These are phyloP conservation scores for Disparrhopalites patrizii DNA, from an alignment of 2,888 invertebrate genomes.

Conservation along the genomic window DNA sequence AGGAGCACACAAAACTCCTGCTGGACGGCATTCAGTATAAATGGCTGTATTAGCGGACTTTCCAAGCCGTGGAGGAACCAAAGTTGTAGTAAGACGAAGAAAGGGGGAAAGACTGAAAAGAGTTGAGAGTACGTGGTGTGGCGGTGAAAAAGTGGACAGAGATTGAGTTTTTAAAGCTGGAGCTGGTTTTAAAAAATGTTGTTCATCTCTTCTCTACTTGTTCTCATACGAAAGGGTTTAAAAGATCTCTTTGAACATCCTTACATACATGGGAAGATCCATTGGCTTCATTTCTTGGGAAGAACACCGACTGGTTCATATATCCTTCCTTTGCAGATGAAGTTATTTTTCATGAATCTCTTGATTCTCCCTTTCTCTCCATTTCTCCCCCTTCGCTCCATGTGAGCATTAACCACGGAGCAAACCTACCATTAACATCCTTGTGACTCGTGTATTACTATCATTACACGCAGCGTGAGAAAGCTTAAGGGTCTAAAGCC, in stretches of 20 bases:
- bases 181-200: constrained; percentile 27
- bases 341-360: constrained; percentile 36
- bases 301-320: constrained; percentile 19
- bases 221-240: too few species aligned
- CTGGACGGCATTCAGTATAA: background rate
- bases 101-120: background rate
- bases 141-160: background rate
- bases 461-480: constrained; percentile 45
- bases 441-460: constrained; percentile 35
- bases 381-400: constrained; percentile 17
- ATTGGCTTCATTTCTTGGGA: constrained; percentile 13
- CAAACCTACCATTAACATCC: constrained; percentile 39
- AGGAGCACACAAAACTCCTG: constrained; percentile 17
- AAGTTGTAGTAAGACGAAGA: background rate
- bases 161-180: constrained; percentile 12
- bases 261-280: constrained; percentile 9
- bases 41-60: background rate
- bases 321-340: constrained; percentile 25
- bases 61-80: background rate
- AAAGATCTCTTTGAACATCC: too few species aligned
- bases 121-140: background rate
- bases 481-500: constrained; percentile 29
- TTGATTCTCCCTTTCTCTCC: constrained; percentile 26
- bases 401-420: constrained; percentile 30
- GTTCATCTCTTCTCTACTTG: background rate